Percentiles rank a stretch among this genome's conserved stretches.
phyloP scores from a whole-genome alignment of 2,113 vertebrate species.

The Gobius niger region DNA sequence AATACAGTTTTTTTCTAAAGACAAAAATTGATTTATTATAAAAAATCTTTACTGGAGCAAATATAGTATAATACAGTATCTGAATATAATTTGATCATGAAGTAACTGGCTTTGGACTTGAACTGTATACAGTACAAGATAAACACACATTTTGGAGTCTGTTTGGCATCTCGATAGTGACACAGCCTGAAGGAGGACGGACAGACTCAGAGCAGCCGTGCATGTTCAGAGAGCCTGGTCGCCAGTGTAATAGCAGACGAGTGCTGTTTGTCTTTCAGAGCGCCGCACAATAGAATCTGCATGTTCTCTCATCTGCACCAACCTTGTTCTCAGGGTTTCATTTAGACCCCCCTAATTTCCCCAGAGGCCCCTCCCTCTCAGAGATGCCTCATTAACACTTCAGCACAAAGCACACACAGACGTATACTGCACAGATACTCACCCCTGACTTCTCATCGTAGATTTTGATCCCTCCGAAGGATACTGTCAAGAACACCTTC shows the following conservation, averaged over 20 bases:
- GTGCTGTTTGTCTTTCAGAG: conserved; percentile 48
- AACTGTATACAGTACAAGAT: background rate
- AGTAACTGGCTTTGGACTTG: background rate
- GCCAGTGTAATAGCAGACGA: conserved; percentile 44
- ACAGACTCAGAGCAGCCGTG: conserved; percentile 27
- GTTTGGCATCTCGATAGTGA: background rate
- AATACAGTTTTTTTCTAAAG: no score
- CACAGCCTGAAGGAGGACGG: conserved; percentile 1
- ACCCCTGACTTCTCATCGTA: conserved; percentile 99
- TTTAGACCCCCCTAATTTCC: conserved; percentile 79
- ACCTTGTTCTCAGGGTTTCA: conserved; percentile 75
- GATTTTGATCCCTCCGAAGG: conserved; percentile 99
- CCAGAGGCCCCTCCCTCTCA: conserved; percentile 53
- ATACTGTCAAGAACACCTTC: conserved; percentile 96
- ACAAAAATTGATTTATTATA: no score
- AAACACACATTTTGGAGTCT: background rate
- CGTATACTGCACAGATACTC: conserved; percentile 67
- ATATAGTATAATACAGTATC: no score
- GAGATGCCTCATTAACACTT: conserved; percentile 75
- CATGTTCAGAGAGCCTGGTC: conserved; percentile 43
- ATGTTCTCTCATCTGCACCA: conserved; percentile 68
- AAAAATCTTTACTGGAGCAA: no score
- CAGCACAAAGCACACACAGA: conserved; percentile 18
- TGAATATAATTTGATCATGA: no score
- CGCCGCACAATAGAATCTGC: conserved; percentile 56